These are phyloP conservation scores for Mesorhabditis sp. DNA, from an alignment of 2,888 invertebrate genomes.

Conservation along the genomic window DNA sequence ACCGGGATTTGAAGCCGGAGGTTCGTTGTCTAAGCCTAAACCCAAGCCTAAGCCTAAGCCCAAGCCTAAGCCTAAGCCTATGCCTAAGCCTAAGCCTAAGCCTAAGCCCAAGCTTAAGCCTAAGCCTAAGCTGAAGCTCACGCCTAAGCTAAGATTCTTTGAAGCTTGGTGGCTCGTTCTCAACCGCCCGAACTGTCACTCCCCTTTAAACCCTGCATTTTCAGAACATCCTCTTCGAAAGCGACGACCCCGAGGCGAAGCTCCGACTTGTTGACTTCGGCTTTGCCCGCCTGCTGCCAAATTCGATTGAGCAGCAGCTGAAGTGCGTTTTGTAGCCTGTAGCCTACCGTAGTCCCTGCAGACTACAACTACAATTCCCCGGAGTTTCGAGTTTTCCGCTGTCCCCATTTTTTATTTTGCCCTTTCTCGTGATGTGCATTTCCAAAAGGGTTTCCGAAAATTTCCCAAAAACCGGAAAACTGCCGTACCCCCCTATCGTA, in stretches of 20 bases:
- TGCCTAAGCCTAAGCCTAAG: too few relatives aligned
- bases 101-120: too few relatives aligned
- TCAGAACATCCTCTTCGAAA: slow-evolving; percentile 71
- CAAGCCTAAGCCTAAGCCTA: background rate
- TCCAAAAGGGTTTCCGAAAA: too few relatives aligned
- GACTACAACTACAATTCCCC: too few relatives aligned
- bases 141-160: background rate
- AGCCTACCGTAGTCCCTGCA: too few relatives aligned
- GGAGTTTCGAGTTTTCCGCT: too few relatives aligned
- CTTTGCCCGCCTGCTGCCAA: slow-evolving; percentile 75
- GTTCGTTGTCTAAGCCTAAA: slow-evolving; percentile 59
- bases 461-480: too few relatives aligned
- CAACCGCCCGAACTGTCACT: too few relatives aligned
- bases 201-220: slow-evolving; percentile 62
- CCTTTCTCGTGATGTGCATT: too few relatives aligned
- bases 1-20: slow-evolving; percentile 91
- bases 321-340: slow-evolving; percentile 26
- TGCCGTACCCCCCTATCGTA: background rate
- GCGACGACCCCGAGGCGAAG: slow-evolving; percentile 65
- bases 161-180: background rate
- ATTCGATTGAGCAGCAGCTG: slow-evolving; percentile 40
- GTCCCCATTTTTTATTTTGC: too few relatives aligned
- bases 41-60: background rate
- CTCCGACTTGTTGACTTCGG: slow-evolving; percentile 94
- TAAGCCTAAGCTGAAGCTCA: too few relatives aligned